Evolutionary conservation across 2,888 invertebrate species (phyloP).

Genomic region (Netelia inedita): DNA sequence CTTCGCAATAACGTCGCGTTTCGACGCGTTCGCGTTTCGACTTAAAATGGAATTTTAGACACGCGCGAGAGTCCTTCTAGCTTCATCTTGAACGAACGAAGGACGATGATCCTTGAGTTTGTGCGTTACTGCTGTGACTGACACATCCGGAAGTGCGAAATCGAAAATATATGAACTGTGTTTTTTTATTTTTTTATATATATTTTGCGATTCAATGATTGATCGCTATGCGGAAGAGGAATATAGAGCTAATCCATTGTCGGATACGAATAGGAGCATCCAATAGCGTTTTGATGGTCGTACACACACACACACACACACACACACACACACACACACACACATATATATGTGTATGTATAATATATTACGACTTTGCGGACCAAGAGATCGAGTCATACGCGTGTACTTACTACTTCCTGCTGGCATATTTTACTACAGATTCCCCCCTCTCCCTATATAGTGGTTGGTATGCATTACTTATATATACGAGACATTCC

Average conservation of each 20-base stretch:
- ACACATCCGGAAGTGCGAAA: conserved; percentile 32
- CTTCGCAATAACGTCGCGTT: not conserved
- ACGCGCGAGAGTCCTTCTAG: not conserved
- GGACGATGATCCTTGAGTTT: no score
- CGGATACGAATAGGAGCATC: not conserved
- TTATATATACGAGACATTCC: not conserved
- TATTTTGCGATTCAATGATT: conserved; percentile 42
- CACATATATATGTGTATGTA: not conserved
- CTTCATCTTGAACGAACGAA: not conserved
- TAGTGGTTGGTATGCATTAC: conserved; percentile 2
- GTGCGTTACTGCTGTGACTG: not conserved
- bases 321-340: not conserved
- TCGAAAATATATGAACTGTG: not conserved
- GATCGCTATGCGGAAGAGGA: conserved; percentile 44
- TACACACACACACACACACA: not conserved
- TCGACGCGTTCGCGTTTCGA: no score
- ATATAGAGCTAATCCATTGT: not conserved
- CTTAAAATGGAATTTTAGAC: not conserved
- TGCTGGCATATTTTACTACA: conserved; percentile 13
- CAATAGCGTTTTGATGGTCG: not conserved
- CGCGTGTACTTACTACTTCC: conserved; percentile 16
- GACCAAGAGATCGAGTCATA: conserved; percentile 7
- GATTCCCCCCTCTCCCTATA: not conserved
- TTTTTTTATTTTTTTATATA: not conserved
- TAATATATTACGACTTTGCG: not conserved